A percentile compares a stretch with the other conserved stretches of the same genome.
These are phyloP conservation scores for Sebastes itinus DNA, from an alignment of 2,797 vertebrate species.

Conservation along the genomic window DNA sequence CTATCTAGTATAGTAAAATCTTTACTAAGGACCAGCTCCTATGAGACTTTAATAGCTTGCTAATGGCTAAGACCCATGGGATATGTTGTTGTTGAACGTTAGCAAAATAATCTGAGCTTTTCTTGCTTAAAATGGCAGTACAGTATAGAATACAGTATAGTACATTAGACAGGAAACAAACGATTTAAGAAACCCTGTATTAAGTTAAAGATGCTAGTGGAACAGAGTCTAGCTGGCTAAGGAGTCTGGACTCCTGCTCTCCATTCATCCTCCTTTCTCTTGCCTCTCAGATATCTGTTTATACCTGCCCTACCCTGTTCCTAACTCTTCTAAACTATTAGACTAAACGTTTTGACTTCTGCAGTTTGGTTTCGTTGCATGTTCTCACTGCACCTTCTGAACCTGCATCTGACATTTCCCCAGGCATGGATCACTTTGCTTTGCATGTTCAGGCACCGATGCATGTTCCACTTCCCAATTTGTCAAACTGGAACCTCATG, in stretches of 20 bases:
- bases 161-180: not conserved
- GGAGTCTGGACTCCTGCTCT: constrained; percentile 1
- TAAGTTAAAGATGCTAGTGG: not conserved
- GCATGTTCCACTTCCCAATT: not conserved
- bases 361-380: constrained; percentile 15
- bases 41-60: not conserved
- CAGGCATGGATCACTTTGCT: constrained; percentile 25
- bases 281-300: not conserved
- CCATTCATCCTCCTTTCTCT: not conserved
- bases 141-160: too few relatives aligned
- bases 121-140: not conserved
- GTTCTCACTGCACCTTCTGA: constrained; percentile 19
- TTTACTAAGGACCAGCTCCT: too few relatives aligned
- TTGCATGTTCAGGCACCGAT: constrained; percentile 20
- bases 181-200: too few relatives aligned
- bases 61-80: not conserved
- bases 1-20: too few relatives aligned
- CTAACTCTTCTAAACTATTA: not conserved
- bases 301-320: not conserved
- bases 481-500: not conserved
- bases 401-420: constrained; percentile 14
- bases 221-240: not conserved
- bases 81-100: not conserved
- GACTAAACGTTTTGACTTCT: not conserved
- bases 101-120: not conserved